Percentiles rank a stretch among this genome's conserved stretches.
Conservation (phyloP, 2,797 vertebrate genomes). For the Melanotaenia maccullochi region DNA sequence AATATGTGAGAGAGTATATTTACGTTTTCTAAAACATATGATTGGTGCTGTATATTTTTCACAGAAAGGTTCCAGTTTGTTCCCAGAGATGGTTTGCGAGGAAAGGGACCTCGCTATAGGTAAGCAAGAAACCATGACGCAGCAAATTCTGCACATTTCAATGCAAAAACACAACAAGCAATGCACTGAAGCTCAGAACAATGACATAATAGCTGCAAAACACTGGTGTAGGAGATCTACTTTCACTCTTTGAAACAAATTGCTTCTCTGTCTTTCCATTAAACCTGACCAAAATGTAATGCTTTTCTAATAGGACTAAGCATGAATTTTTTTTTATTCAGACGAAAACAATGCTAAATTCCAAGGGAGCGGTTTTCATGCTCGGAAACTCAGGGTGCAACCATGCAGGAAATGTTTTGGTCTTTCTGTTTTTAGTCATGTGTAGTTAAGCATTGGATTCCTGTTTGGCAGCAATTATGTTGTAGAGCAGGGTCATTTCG, state of each 20-base stretch:
- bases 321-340: constrained; percentile 29
- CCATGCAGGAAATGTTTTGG: neutral
- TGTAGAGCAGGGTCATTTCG: neutral
- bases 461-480: constrained; percentile 17
- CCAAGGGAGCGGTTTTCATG: constrained; percentile 2
- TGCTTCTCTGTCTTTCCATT: constrained; percentile 15
- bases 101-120: no score
- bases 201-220: constrained; percentile 9
- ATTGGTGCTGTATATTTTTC: neutral
- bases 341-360: neutral
- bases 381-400: neutral
- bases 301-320: neutral
- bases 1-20: neutral
- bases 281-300: constrained; percentile 5
- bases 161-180: constrained; percentile 4
- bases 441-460: neutral
- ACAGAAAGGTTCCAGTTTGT: no score
- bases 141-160: neutral
- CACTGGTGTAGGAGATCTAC: constrained; percentile 38
- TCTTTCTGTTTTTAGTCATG: constrained; percentile 3
- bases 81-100: no score
- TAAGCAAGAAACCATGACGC: no score
- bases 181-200: neutral
- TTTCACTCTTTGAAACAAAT: constrained; percentile 28
- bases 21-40: neutral